Evolutionary conservation across 2,797 vertebrate genomes (phyloP), one percentile per base, ranked within the genome.

Genomic region (Trichosurus vulpecula): DNA sequence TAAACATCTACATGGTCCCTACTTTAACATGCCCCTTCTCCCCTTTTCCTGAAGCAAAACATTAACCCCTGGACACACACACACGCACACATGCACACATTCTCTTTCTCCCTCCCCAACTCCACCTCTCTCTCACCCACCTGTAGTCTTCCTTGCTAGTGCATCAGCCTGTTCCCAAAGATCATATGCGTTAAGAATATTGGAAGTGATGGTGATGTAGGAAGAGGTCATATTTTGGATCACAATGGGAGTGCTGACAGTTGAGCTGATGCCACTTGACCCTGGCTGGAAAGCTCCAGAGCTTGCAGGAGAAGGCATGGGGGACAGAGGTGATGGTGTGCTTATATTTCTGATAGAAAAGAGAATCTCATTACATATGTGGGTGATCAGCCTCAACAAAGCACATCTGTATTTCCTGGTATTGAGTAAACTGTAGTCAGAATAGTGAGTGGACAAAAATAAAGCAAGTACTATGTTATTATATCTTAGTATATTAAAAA

Each of bases 121-220:
- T n/a, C n/a, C n/a, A n/a, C n/a, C 56, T 29, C 27, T 57, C 54
- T 25, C 58, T 14, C 87, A 31, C 87, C 5, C 98, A 99, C 99
- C 99, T 92, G 98, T 99, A 98, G 99, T 99, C 98, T 98, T 99
- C 92, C 96, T 98, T 31, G 98, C 98, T 54, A 99, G 98, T 74
- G 98, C 98, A 97, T 99, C 99, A 0, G 99, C 99, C 98, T 99
- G 99, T 97, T 99, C 99, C 99, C 99, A 99, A 54, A 99, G 97
- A 87, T 99, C 99, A 54, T 99, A 99, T 0, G 99, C 99, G 0
- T 98, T 99, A 94, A 99, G 98, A 97, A 99, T 98, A 35, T 99
- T 99, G 10, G 99, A 98, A 0, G 99, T 99, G 98, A 99, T 99
- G 98, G 98, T 99, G 98, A 99, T 98, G 0, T 99, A 99, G 95